Percentiles rank a stretch among this genome's conserved stretches.
phyloP scores from a whole-genome alignment of 2,797 vertebrate genomes.

The Clarias laeviceps region DNA sequence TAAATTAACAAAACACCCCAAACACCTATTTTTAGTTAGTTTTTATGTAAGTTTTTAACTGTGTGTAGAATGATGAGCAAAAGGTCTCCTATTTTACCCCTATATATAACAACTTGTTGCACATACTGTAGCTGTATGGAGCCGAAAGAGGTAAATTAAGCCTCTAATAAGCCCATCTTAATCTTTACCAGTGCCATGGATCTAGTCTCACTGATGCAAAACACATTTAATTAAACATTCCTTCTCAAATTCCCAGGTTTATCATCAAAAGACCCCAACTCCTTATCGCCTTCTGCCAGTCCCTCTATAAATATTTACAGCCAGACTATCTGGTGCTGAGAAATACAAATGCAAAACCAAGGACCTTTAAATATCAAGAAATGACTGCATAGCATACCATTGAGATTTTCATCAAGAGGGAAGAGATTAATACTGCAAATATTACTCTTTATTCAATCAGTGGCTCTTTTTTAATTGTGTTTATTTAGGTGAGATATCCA shows the following conservation, averaged over 20 bases:
- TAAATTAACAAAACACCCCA: too few relatives aligned
- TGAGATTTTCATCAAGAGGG: slow-evolving; percentile 67
- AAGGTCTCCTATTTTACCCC: too few relatives aligned
- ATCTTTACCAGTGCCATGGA: slow-evolving; percentile 62
- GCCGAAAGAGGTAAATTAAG: neutral
- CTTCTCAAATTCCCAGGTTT: slow-evolving; percentile 69
- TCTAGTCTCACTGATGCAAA: slow-evolving; percentile 65
- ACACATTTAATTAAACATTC: slow-evolving; percentile 73
- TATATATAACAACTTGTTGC: too few relatives aligned
- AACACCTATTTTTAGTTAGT: too few relatives aligned
- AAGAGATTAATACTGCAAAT: slow-evolving; percentile 74
- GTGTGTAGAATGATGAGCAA: too few relatives aligned
- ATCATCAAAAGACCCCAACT: slow-evolving; percentile 71
- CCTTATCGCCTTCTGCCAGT: slow-evolving; percentile 75
- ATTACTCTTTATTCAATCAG: slow-evolving; percentile 64
- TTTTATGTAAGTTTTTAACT: too few relatives aligned
- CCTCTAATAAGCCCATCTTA: slow-evolving; percentile 59
- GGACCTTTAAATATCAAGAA: slow-evolving; percentile 63
- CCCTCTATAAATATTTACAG: slow-evolving; percentile 78
- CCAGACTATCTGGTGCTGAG: slow-evolving; percentile 61
- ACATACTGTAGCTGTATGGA: neutral
- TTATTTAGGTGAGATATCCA: slow-evolving; percentile 55
- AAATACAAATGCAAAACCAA: slow-evolving; percentile 74
- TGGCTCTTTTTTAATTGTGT: slow-evolving; percentile 60
- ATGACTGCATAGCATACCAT: slow-evolving; percentile 60